Evolutionary conservation across 2,888 invertebrate species (phyloP), one percentile per base, ranked within the genome.

Genomic region (Neoaliturus tenellus): DNA sequence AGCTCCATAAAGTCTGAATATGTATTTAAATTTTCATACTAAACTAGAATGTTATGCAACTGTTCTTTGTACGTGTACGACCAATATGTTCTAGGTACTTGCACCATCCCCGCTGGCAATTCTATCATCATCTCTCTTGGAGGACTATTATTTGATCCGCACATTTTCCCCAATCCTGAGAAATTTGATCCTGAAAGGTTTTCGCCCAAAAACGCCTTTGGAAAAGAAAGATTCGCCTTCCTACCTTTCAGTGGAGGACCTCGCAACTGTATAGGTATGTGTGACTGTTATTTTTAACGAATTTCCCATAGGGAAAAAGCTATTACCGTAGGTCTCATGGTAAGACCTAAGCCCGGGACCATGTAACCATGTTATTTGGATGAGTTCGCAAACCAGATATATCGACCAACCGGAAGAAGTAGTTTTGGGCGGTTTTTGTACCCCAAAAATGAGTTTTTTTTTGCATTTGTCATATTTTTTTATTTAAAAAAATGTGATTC

Each of bases 141-240:
- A 20, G 75, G 44, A 3, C 28, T 48, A 6, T 28, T 28, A 2
- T 25, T 48, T 23, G 31, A 75, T 28, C 75, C 75, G 14, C 17
- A 75, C 12, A 44, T 48, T 75, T 75, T 44, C 25, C 25, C 23
- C 8, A 28, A 75, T 75, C 75, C 75, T 12, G 28, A 75, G 17
- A 48, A 28, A 28, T 75, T 75, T 28, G 75, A 75, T 75, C 75
- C 75, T 1, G 75, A 75, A 20, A 23, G 75, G 20, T 75, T 75
- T 17, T 75, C 44, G 4, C 75, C 75, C 2, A 20, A 75, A 3
- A 44, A 25, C 2, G 39, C 23, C 5, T 12, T 28, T 5, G 44
- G 39, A 20, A 44, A 28, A 31, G 75, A 75, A 41, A 75, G 23
- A 28, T 48, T 44, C 17, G 75, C 41, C 1, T 75, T 75, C 31